These are phyloP conservation scores for Dendroctonus ponderosae DNA, from an alignment of 1,140 invertebrate species.

Conservation along the genomic window DNA sequence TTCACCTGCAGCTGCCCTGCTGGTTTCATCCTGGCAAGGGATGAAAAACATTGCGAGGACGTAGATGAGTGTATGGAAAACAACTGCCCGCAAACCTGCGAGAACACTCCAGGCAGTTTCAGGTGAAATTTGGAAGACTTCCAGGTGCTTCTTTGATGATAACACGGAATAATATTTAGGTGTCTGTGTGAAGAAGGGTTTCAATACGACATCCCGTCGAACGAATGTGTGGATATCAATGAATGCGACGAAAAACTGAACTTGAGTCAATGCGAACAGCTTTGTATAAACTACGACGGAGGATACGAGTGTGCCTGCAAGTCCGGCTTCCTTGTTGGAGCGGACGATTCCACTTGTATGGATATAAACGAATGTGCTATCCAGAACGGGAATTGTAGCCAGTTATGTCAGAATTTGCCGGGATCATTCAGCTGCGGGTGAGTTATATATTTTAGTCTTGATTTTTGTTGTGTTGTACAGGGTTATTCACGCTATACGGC, in stretches of 20 bases:
- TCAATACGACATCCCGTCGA: slow-evolving; percentile 40
- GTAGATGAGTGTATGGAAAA: slow-evolving; percentile 71
- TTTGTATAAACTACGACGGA: slow-evolving; percentile 52
- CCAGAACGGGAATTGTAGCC: slow-evolving; percentile 56
- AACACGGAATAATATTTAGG: background rate
- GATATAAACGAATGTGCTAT: slow-evolving; percentile 68
- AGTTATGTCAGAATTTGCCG: slow-evolving; percentile 63
- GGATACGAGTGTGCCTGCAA: slow-evolving; percentile 64
- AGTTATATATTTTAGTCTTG: background rate
- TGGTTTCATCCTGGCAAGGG: slow-evolving; percentile 50
- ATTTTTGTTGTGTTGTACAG: too few species aligned
- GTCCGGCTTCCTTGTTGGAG: slow-evolving; percentile 53
- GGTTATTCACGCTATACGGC: too few species aligned
- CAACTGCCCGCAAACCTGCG: slow-evolving; percentile 54
- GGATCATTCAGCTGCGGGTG: slow-evolving; percentile 64
- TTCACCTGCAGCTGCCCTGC: slow-evolving; percentile 62
- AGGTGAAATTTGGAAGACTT: slow-evolving; percentile 40
- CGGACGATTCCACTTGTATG: slow-evolving; percentile 51
- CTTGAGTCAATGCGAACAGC: slow-evolving; percentile 50
- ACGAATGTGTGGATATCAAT: slow-evolving; percentile 67
- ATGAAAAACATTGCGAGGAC: slow-evolving; percentile 58
- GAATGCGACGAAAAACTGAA: slow-evolving; percentile 63
- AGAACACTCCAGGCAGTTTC: slow-evolving; percentile 63
- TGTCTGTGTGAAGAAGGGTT: slow-evolving; percentile 58
- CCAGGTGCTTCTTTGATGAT: background rate